These are phyloP conservation scores for Andrena cerasifolii DNA, from an alignment of 1,140 invertebrate species.

Conservation along the genomic window DNA sequence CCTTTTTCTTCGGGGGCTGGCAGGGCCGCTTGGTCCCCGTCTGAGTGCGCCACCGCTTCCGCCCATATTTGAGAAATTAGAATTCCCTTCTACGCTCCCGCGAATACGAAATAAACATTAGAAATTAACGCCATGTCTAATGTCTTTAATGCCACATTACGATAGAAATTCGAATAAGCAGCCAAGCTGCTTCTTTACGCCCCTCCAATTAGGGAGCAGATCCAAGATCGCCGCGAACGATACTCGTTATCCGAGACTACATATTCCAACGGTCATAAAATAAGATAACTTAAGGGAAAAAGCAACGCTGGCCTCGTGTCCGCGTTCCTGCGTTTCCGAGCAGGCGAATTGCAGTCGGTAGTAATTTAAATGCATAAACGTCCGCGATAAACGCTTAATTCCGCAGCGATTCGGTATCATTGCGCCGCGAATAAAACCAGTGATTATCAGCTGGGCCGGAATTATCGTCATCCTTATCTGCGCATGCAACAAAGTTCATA, in stretches of 20 bases:
- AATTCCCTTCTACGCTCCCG: no score
- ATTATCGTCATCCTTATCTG: neutral
- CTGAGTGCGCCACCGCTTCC: no score
- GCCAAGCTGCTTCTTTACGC: neutral
- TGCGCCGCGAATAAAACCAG: neutral
- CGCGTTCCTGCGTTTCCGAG: neutral
- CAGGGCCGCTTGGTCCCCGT: no score
- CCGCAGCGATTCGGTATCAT: no score
- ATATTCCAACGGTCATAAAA: neutral
- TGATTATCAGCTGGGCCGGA: neutral
- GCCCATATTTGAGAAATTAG: no score
- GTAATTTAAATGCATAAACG: slow-evolving; percentile 7
- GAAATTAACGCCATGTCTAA: no score
- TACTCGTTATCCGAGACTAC: neutral
- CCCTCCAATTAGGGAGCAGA: neutral
- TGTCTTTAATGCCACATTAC: no score
- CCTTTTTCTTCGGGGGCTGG: no score
- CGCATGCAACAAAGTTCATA: neutral
- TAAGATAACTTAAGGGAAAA: neutral
- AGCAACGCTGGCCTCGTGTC: neutral
- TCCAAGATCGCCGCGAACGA: neutral
- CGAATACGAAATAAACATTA: no score
- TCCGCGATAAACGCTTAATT: neutral
- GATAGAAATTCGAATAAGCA: neutral
- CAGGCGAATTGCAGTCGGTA: neutral